Conservation (phyloP, 2,888 invertebrate genomes). For the Cotesia congregata region DNA sequence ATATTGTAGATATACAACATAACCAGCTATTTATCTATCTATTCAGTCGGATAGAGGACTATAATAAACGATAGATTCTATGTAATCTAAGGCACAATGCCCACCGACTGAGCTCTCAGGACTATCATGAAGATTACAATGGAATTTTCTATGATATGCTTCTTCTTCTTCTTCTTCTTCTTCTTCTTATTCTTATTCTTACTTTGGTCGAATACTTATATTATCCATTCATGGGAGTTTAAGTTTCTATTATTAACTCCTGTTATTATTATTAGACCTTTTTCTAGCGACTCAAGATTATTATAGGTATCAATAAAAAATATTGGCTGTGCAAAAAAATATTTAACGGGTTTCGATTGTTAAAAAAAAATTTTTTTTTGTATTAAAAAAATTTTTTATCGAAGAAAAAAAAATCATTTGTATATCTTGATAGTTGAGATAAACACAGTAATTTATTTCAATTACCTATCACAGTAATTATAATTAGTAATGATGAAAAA, state of each 20-base stretch:
- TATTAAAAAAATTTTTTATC: too few species aligned
- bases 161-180: neutral
- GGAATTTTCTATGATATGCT: slow-evolving; percentile 1
- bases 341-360: neutral
- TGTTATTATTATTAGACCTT: neutral
- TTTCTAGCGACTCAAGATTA: neutral
- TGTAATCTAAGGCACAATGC: slow-evolving; percentile 52
- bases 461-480: neutral
- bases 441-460: neutral
- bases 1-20: neutral
- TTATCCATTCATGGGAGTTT: neutral
- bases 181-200: neutral
- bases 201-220: neutral
- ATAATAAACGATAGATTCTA: slow-evolving; percentile 63
- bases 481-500: neutral
- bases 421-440: neutral
- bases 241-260: neutral
- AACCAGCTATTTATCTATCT: slow-evolving; percentile 63
- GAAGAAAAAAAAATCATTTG: too few species aligned
- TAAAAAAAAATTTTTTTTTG: neutral
- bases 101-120: neutral
- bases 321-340: neutral
- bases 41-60: slow-evolving; percentile 56
- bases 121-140: neutral
- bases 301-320: neutral